phyloP scores from a whole-genome alignment of 2,797 vertebrate species.

The Sebastiscus tertius region DNA sequence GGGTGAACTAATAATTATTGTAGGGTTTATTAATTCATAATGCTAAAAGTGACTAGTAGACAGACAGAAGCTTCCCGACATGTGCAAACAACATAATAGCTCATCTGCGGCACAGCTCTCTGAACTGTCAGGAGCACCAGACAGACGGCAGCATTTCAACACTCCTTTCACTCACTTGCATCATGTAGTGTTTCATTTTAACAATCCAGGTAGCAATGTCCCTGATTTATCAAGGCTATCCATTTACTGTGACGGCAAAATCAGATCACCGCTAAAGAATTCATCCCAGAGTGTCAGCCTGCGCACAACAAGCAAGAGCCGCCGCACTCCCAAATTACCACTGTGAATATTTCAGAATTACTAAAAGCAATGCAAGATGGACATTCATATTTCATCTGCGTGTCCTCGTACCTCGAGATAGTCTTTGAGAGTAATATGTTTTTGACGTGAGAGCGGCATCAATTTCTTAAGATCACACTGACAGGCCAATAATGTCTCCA shows the following conservation, averaged over 20 bases:
- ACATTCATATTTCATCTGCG: constrained; percentile 78
- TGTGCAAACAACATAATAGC: constrained; percentile 56
- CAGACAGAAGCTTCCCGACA: constrained; percentile 28
- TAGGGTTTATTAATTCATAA: constrained; percentile 16
- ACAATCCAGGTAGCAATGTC: constrained; percentile 56
- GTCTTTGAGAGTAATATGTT: constrained; percentile 74
- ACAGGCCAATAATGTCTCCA: constrained; percentile 42
- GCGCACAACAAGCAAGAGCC: constrained; percentile 41
- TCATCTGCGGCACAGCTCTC: constrained; percentile 41
- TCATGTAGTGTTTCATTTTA: constrained; percentile 57
- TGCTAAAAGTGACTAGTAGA: constrained; percentile 5
- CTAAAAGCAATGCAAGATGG: constrained; percentile 83
- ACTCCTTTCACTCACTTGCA: constrained; percentile 68
- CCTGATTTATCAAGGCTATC: constrained; percentile 60
- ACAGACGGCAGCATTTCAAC: constrained; percentile 42
- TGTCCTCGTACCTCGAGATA: constrained; percentile 60
- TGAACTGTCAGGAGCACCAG: constrained; percentile 37
- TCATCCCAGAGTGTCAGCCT: constrained; percentile 58
- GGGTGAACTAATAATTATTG: constrained; percentile 27
- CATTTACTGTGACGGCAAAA: constrained; percentile 63
- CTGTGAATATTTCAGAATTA: constrained; percentile 83
- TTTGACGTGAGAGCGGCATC: constrained; percentile 71
- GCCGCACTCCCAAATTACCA: constrained; percentile 51
- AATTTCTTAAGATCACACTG: constrained; percentile 61
- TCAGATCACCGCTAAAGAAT: constrained; percentile 67